Evolutionary conservation across 2,797 vertebrate species (phyloP).

Genomic region (Philypnodon macrostomus): DNA sequence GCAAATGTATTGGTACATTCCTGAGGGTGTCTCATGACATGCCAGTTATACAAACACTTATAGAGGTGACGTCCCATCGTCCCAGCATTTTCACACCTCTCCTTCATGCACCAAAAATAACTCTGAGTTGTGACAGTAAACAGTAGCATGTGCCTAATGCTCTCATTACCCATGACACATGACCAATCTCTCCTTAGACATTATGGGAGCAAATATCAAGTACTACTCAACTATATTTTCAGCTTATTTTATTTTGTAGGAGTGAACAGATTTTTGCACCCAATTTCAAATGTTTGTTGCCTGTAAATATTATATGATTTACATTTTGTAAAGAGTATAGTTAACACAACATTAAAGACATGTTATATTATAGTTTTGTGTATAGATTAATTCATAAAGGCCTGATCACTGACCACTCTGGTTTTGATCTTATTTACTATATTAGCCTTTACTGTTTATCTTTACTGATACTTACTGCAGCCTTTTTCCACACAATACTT

Average conservation of each 20-base stretch:
- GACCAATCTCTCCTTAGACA: slow-evolving; percentile 26
- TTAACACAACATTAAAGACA: slow-evolving; percentile 29
- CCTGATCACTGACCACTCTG: too few species aligned
- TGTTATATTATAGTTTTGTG: not conserved
- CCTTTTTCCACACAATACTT: slow-evolving; percentile 23
- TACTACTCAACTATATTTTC: too few species aligned
- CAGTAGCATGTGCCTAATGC: slow-evolving; percentile 16
- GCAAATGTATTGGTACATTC: slow-evolving; percentile 3
- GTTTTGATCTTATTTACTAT: too few species aligned
- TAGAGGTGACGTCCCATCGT: slow-evolving; percentile 1
- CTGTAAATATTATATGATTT: slow-evolving; percentile 1
- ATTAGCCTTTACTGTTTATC: slow-evolving; percentile 7
- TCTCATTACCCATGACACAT: slow-evolving; percentile 39
- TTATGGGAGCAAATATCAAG: slow-evolving; percentile 17
- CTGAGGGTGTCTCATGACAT: not conserved
- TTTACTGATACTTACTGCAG: slow-evolving; percentile 7
- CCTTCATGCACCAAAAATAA: slow-evolving; percentile 66
- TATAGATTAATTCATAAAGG: slow-evolving; percentile 15
- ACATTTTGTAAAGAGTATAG: not conserved
- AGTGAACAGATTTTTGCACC: not conserved
- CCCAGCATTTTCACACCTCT: slow-evolving; percentile 54
- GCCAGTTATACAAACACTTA: slow-evolving; percentile 6
- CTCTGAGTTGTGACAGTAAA: slow-evolving; percentile 28
- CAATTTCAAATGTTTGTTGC: slow-evolving; percentile 1
- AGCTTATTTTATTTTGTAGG: too few species aligned